These are phyloP conservation scores for Drosophila mulleri DNA, from an alignment of 2,888 invertebrate genomes.

Conservation along the genomic window DNA sequence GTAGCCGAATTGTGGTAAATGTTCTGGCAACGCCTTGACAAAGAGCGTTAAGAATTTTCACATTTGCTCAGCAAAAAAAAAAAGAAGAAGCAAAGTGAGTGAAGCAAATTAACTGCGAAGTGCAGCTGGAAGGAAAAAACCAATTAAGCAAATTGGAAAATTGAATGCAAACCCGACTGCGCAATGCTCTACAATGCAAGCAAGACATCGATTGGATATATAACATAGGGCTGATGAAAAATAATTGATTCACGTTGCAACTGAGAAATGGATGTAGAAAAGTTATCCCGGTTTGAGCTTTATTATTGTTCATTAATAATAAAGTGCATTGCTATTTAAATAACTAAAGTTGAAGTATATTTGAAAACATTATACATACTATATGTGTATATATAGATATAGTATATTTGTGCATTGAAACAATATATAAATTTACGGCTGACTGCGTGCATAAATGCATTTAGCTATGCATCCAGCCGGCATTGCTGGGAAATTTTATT, in stretches of 20 bases:
- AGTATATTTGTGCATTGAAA: not conserved
- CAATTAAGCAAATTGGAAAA: slow-evolving; percentile 2
- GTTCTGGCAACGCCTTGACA: slow-evolving; percentile 10
- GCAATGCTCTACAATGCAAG: not conserved
- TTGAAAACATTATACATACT: not conserved
- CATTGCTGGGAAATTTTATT: slow-evolving; percentile 4
- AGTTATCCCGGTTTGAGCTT: not conserved
- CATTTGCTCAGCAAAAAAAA: not conserved
- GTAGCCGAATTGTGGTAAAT: not conserved
- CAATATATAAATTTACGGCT: not conserved
- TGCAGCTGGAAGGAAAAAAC: slow-evolving; percentile 5
- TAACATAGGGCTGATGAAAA: not conserved
- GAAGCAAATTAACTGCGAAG: slow-evolving; percentile 1
- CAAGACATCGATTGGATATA: too few relatives aligned
- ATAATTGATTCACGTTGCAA: not conserved
- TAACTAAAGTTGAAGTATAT: not conserved
- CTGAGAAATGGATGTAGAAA: not conserved
- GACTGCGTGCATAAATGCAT: slow-evolving; percentile 6
- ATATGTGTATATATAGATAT: too few relatives aligned
- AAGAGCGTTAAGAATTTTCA: slow-evolving; percentile 2
- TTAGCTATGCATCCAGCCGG: slow-evolving; percentile 1
- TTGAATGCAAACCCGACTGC: not conserved
- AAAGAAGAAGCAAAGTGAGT: not conserved
- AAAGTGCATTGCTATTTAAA: not conserved
- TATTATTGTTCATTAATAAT: not conserved